Conservation (phyloP, 2,113 vertebrate genomes). For the Ovibos moschatus region DNA sequence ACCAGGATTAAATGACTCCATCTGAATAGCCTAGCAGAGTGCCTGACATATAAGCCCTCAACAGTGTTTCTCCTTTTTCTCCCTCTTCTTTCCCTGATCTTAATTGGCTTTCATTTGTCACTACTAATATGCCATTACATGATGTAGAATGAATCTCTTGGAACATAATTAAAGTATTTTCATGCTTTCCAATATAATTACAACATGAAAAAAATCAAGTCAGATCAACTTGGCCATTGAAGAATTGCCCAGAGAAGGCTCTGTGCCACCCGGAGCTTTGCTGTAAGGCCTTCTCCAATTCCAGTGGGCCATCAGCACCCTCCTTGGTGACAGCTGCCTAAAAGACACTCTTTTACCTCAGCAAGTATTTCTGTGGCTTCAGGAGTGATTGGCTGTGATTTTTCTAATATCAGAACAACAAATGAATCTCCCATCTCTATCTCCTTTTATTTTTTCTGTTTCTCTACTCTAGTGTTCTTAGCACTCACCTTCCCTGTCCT, state of each 20-base stretch:
- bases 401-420: background rate
- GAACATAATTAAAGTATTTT: conserved; percentile 31
- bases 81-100: background rate
- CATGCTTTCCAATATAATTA: background rate
- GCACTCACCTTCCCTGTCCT: background rate
- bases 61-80: background rate
- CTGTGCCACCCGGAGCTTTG: background rate
- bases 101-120: conserved; percentile 3
- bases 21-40: background rate
- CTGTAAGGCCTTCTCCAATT: background rate
- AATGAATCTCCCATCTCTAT: background rate
- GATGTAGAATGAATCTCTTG: background rate
- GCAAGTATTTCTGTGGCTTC: background rate
- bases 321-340: background rate
- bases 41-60: background rate
- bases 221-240: background rate
- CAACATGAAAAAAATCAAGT: background rate
- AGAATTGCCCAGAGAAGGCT: background rate
- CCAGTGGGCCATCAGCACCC: background rate
- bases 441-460: background rate
- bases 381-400: background rate
- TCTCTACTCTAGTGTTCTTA: background rate
- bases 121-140: background rate
- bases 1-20: background rate
- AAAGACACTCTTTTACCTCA: background rate